Evolutionary conservation across 1,140 invertebrate genomes (phyloP).

Genomic region (Drosophila pandora): DNA sequence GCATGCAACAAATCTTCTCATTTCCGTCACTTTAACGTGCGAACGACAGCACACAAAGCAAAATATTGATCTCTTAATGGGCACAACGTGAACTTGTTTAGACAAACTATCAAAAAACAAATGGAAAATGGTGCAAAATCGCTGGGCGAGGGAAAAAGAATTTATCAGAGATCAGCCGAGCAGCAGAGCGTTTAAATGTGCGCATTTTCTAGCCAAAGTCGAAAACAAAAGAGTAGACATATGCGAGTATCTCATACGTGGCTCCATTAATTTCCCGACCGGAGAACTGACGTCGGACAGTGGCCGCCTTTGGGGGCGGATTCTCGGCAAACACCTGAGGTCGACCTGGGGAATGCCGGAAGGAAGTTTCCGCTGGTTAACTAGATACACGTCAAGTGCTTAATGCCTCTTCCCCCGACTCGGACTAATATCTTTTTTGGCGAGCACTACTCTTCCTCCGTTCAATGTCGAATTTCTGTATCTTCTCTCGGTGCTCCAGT

Average conservation of each 20-base stretch:
- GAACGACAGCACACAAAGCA: conserved; percentile 53
- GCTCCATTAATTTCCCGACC: conserved; percentile 67
- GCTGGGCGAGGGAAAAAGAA: conserved; percentile 21
- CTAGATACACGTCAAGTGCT: conserved; percentile 24
- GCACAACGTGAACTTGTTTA: conserved; percentile 54
- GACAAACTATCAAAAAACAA: conserved; percentile 46
- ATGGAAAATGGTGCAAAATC: conserved; percentile 38
- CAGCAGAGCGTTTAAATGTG: conserved; percentile 76
- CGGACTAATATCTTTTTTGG: conserved; percentile 4
- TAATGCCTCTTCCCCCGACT: not conserved
- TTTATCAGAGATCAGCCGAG: conserved; percentile 72
- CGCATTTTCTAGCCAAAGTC: conserved; percentile 47
- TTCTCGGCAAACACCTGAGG: conserved; percentile 60
- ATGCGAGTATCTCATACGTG: conserved; percentile 55
- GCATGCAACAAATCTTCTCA: conserved; percentile 72
- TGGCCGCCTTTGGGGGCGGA: conserved; percentile 49
- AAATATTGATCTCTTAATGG: conserved; percentile 79
- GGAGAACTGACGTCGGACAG: conserved; percentile 29
- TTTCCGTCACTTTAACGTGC: conserved; percentile 77
- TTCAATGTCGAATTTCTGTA: conserved; percentile 50
- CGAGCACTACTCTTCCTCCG: conserved; percentile 25
- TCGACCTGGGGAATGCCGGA: conserved; percentile 68
- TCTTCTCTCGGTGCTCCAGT: conserved; percentile 59
- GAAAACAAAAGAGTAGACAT: conserved; percentile 31
- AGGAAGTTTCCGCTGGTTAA: conserved; percentile 67